Evolutionary conservation across 2,888 invertebrate genomes (phyloP), one percentile per base, ranked within the genome.

Genomic region (Unio delphinus): DNA sequence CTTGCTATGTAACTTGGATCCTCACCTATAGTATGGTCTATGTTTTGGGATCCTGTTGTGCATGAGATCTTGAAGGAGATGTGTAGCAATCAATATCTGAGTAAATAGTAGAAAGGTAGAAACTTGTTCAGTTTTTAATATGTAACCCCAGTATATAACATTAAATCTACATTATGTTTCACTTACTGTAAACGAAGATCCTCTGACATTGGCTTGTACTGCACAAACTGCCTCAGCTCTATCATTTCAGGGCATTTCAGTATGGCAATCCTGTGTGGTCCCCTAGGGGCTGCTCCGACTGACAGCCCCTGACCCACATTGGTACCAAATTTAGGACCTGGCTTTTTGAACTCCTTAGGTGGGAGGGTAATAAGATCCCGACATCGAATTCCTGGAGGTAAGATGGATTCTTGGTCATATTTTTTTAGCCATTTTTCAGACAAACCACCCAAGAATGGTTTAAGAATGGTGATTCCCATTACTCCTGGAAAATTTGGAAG

Each of bases 401-500:
- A 80, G 62, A 90, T 89, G 30, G 85, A 86, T 18, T 87, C 82
- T 62, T 84, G 80, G 59, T 86, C 84, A 73, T 89, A 89, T 11
- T 82, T 81, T 72, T 84, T 84, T n/a, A 88, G 68, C 90, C 89
- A 90, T 57, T 75, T 77, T 55, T 89, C 84, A 1, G 88, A 88
- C 7, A 84, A 75, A 20, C 83, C 82, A 6, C 83, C 82, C 8
- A 76, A 63, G 69, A 84, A 83, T 18, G 89, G 89, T 67, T 86
- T 87, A 28, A 89, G 78, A 26, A 88, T 76, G 1, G 88, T 89
- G 69, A 89, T 87, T n/a, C 87, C 87, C 7, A 76, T 71, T 7
- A 89, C 87, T 1, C 86, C 88, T 4, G 89, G 89, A 75, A 85
- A 85, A 61, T 89, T 88, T 4, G 88, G 85, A 7, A 90, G 76